Base-by-base conservation (phyloP, 1,140 invertebrate genomes). In the Drosophila arawakana region DNA sequence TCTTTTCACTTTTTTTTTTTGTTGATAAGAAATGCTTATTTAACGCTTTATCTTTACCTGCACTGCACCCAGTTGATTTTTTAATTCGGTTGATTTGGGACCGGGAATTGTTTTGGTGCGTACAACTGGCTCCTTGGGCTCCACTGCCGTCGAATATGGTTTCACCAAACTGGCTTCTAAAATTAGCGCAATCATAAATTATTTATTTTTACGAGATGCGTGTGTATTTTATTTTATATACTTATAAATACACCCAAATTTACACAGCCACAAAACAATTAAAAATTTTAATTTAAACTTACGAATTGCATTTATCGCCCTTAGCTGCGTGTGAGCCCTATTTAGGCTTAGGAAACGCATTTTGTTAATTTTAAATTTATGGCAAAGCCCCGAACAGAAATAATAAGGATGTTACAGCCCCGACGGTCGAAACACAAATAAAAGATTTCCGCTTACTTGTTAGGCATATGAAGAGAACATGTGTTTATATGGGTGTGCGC, bases 101-200 rank as follows among this genome's bases (percentile, higher is more conserved):
- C 96, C 96, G 21, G 96, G 96, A 50, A 97, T 92, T 5, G 68
- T 58, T 7, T 93, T 78, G 5, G 96, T 96, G 74, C 94, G 93
- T 6, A 97, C 92, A 21, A 74, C 80, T 8, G 96, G 96, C 30
- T 93, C 93, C 13, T 90, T 80, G 6, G 96, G 96, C 92, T 97
- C 96, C 18, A 44, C 63, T 37, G 59, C 67, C 11, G 76, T 76
- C 7, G 73, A 68, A 47, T 76, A 76, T 1, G 46, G n/a, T 41
- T 67, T 80, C 0, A 52, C 44, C 8, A 8, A 73, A 49, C 44
- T 61, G 0, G 21, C 3, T 18, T 50, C 62, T 75, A 30, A 72
- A 65, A 66, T 50, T 47, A 34, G n/a, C 44, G 1, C 15, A 9
- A 41, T 35, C 15, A 54, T 44, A 35, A 30, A 35, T 18, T 11